phyloP scores from a whole-genome alignment of 2,888 invertebrate species.

The Platerodrilus igneus region DNA sequence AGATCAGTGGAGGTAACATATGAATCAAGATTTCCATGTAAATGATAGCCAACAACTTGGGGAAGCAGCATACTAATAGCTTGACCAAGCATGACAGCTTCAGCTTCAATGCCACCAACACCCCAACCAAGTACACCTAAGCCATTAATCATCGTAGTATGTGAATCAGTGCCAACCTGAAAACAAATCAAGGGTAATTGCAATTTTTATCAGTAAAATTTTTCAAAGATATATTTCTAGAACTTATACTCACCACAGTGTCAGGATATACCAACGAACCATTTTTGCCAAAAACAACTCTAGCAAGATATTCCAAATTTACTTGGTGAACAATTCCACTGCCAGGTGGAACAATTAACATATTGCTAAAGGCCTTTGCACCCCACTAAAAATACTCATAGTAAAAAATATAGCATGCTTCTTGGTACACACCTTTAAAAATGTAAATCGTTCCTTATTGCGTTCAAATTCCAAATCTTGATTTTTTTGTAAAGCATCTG shows the following conservation, averaged over 20 bases:
- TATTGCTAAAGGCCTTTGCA: constrained; percentile 89
- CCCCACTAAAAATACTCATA: constrained; percentile 77
- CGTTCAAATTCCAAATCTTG: constrained; percentile 92
- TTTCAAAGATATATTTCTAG: not conserved
- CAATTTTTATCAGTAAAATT: not conserved
- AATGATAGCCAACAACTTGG: constrained; percentile 90
- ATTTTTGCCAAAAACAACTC: constrained; percentile 76
- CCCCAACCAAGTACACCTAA: constrained; percentile 97
- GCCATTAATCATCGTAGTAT: constrained; percentile 99
- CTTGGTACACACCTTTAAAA: constrained; percentile 70
- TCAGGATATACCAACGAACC: constrained; percentile 64
- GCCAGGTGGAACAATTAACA: constrained; percentile 96
- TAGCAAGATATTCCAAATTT: constrained; percentile 89
- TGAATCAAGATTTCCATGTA: constrained; percentile 74
- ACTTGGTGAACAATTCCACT: constrained; percentile 99
- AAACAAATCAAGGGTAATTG: constrained; percentile 15
- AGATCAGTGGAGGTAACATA: constrained; percentile 94
- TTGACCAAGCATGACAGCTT: constrained; percentile 98
- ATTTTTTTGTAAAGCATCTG: constrained; percentile 85
- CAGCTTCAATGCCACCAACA: constrained; percentile 94
- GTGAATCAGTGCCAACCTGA: constrained; percentile 92
- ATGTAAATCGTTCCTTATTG: constrained; percentile 92
- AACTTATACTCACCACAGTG: constrained; percentile 57
- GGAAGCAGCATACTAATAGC: constrained; percentile 96
- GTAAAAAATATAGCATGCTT: constrained; percentile 15